Percentiles rank a stretch among this genome's conserved stretches.
Conservation (phyloP, 2,797 vertebrate species). For the Pteropus rufus region DNA sequence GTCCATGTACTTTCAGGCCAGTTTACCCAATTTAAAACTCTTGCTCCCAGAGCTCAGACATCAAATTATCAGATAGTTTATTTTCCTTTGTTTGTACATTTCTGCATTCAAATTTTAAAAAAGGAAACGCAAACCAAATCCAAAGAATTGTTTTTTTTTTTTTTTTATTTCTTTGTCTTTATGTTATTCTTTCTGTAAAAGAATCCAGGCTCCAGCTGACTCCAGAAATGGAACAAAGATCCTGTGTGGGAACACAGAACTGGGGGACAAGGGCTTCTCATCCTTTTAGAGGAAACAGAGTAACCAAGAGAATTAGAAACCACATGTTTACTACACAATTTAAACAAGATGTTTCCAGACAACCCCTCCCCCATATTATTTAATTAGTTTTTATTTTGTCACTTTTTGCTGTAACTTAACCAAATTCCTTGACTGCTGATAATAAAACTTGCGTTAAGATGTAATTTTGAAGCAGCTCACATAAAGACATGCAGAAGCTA, state of each 20-base stretch:
- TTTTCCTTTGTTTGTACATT: slow-evolving; percentile 60
- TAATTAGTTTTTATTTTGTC: slow-evolving; percentile 69
- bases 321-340: slow-evolving; percentile 72
- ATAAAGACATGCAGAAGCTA: background rate
- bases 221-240: slow-evolving; percentile 52
- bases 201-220: background rate
- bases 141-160: background rate
- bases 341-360: slow-evolving; percentile 70
- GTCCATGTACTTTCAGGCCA: slow-evolving; percentile 49
- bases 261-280: slow-evolving; percentile 38
- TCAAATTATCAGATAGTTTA: slow-evolving; percentile 67
- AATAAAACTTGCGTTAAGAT: slow-evolving; percentile 41
- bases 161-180: background rate
- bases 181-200: slow-evolving; percentile 54
- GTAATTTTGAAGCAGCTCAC: slow-evolving; percentile 15
- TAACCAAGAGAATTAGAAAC: slow-evolving; percentile 65
- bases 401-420: slow-evolving; percentile 63
- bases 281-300: slow-evolving; percentile 58
- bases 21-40: slow-evolving; percentile 74
- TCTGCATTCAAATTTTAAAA: slow-evolving; percentile 27
- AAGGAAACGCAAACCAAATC: slow-evolving; percentile 22
- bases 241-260: background rate
- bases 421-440: slow-evolving; percentile 37
- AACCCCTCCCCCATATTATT: slow-evolving; percentile 42
- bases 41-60: slow-evolving; percentile 32